phyloP scores from a whole-genome alignment of 2,888 invertebrate species.

The Antheraea yamamai region DNA sequence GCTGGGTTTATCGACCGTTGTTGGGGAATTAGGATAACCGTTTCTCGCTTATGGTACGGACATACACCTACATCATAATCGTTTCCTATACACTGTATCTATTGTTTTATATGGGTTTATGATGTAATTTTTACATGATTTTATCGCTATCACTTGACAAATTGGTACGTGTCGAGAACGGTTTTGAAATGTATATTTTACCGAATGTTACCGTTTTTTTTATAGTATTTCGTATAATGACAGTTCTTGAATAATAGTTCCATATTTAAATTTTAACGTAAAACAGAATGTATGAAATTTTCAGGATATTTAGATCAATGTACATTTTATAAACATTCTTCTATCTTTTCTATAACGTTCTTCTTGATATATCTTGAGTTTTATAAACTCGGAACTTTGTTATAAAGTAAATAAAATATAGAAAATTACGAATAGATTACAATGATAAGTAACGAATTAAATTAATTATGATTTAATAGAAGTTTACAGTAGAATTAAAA shows the following conservation, averaged over 20 bases:
- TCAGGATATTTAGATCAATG: background rate
- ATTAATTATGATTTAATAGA: too few species aligned
- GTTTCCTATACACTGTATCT: background rate
- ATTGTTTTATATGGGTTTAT: background rate
- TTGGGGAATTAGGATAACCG: conserved; percentile 44
- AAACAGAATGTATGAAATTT: background rate
- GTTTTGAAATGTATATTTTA: background rate
- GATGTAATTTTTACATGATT: background rate
- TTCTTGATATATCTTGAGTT: too few species aligned
- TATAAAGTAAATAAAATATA: too few species aligned
- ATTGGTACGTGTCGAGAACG: background rate
- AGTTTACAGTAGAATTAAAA: too few species aligned
- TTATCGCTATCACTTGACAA: background rate
- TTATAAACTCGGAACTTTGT: too few species aligned
- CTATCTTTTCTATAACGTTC: too few species aligned
- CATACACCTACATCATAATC: background rate
- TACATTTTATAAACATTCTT: background rate
- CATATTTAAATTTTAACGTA: background rate
- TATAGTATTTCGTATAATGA: background rate
- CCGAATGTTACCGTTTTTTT: background rate
- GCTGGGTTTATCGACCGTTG: conserved; percentile 72
- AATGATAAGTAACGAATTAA: too few species aligned
- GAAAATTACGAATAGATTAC: too few species aligned
- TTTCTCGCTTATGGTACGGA: background rate
- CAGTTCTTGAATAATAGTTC: background rate